phyloP scores from a whole-genome alignment of 2,113 vertebrate genomes.

The Labeo rohita region DNA sequence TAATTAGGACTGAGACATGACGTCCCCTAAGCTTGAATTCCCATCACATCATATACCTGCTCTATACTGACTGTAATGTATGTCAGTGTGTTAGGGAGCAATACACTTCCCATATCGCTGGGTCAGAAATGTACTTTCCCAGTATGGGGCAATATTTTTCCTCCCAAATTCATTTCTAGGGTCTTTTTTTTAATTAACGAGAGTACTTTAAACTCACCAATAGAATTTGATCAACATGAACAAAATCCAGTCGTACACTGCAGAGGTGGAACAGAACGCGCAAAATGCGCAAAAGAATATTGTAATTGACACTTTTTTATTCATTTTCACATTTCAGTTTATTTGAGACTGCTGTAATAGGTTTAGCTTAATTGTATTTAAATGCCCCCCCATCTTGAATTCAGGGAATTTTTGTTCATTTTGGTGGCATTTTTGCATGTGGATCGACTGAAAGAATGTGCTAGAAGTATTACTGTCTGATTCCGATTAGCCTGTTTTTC shows the following conservation, averaged over 20 bases:
- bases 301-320: not conserved
- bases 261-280: too few relatives aligned
- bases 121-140: not conserved
- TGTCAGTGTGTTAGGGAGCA: not conserved
- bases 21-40: conserved; percentile 23
- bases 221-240: too few relatives aligned
- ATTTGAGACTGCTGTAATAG: not conserved
- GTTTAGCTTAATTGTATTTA: not conserved
- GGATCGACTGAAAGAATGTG: not conserved
- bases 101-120: not conserved
- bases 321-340: not conserved
- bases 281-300: too few relatives aligned
- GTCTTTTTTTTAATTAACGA: too few relatives aligned
- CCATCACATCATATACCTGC: conserved; percentile 23
- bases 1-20: conserved; percentile 53
- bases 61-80: not conserved
- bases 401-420: not conserved
- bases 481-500: conserved; percentile 18
- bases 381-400: not conserved
- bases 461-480: not conserved
- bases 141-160: not conserved
- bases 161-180: not conserved
- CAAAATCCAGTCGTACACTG: too few relatives aligned
- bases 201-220: too few relatives aligned
- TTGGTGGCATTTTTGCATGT: not conserved